phyloP scores from a whole-genome alignment of 2,797 vertebrate genomes.

The Eulemur rubriventer region DNA sequence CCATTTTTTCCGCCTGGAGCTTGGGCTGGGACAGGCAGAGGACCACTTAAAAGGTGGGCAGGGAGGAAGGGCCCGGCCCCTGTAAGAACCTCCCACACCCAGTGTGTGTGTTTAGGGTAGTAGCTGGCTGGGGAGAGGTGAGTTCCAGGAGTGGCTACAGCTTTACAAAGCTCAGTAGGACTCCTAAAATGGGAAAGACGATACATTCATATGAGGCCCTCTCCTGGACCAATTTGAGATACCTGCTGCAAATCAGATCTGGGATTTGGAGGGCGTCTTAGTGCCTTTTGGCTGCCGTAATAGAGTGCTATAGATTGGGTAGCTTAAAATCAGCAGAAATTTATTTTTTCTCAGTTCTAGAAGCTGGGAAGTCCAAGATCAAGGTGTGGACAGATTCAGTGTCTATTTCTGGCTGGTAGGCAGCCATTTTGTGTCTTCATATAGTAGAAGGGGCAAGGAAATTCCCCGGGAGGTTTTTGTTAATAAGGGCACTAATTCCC shows the following conservation, averaged over 20 bases:
- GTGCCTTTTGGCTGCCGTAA: not conserved
- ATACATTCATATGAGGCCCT: not conserved
- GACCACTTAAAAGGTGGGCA: not conserved
- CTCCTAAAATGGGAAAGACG: not conserved
- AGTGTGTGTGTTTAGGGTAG: too few species aligned
- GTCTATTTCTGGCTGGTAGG: too few species aligned
- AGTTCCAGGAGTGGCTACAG: not conserved
- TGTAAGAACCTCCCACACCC: too few species aligned
- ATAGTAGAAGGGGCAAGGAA: too few species aligned
- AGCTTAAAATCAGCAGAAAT: not conserved
- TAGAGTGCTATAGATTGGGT: not conserved
- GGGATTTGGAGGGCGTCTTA: not conserved
- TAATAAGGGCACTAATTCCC: not conserved
- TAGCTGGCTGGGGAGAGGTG: not conserved
- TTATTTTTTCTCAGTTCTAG: not conserved
- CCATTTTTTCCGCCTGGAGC: not conserved
- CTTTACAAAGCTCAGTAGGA: not conserved
- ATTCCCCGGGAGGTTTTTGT: not conserved
- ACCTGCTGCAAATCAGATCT: not conserved
- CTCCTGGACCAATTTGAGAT: too few species aligned
- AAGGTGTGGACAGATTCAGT: not conserved
- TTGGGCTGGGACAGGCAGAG: too few species aligned
- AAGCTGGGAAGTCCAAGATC: not conserved
- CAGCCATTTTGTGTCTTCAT: too few species aligned
- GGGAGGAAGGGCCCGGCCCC: rapidly evolving